phyloP scores from a whole-genome alignment of 2,113 vertebrate genomes.

The Upupa epops region DNA sequence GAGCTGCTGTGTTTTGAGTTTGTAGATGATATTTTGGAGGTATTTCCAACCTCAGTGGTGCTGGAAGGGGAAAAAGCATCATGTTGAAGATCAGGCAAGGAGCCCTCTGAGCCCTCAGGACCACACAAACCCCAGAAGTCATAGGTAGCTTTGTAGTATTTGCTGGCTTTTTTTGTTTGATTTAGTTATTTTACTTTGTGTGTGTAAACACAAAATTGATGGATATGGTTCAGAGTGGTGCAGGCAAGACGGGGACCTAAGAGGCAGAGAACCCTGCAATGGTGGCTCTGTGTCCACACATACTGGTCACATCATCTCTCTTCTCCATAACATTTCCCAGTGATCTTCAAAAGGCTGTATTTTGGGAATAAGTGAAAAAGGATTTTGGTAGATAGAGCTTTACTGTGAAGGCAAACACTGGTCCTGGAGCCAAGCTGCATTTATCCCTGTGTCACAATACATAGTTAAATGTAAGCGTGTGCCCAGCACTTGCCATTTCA shows the following conservation, averaged over 20 bases:
- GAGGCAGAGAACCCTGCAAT: neutral
- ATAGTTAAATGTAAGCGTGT: constrained; percentile 46
- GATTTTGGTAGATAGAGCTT: neutral
- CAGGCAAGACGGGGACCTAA: neutral
- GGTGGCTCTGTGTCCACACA: neutral
- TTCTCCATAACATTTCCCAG: neutral
- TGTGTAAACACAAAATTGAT: neutral
- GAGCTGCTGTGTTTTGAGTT: neutral
- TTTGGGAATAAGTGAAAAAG: neutral
- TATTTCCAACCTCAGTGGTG: neutral
- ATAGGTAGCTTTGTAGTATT: neutral
- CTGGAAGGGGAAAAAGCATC: neutral
- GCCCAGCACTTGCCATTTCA: constrained; percentile 46
- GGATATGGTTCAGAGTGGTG: neutral
- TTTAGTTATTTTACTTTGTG: neutral
- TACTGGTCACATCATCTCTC: neutral
- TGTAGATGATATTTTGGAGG: neutral
- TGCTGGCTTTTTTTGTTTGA: neutral
- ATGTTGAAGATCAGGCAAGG: neutral
- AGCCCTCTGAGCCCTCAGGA: neutral
- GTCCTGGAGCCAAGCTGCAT: neutral
- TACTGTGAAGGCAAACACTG: neutral
- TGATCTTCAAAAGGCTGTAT: constrained; percentile 2
- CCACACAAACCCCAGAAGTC: too few relatives aligned
- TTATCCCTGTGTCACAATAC: constrained; percentile 16